Percentiles rank a stretch among this genome's conserved stretches.
Evolutionary conservation across 2,113 vertebrate genomes (phyloP).

Genomic region (Tachysurus vachellii): DNA sequence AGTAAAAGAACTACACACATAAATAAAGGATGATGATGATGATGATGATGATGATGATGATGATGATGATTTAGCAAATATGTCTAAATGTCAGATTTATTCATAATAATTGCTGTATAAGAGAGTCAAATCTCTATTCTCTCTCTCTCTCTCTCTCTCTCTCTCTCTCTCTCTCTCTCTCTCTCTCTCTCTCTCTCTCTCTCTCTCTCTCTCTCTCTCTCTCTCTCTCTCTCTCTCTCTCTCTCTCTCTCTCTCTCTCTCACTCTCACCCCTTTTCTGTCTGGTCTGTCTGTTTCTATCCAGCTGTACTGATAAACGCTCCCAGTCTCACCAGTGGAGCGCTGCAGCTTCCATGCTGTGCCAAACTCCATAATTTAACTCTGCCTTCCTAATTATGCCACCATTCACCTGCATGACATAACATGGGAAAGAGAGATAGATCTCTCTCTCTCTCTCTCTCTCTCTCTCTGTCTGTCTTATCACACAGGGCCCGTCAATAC

Average conservation of each 20-base stretch:
- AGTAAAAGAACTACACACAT: no score
- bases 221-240: not conserved
- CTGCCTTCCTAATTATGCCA: conserved; percentile 57
- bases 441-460: conserved; percentile 21
- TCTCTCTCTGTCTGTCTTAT: conserved; percentile 47
- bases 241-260: not conserved
- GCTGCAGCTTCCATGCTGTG: conserved; percentile 7
- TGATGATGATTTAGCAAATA: no score
- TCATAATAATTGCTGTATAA: no score
- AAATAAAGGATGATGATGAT: no score
- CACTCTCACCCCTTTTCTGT: not conserved
- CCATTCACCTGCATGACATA: conserved; percentile 51
- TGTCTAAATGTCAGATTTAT: no score
- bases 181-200: no score
- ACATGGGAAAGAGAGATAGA: conserved; percentile 10
- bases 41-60: no score
- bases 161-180: no score
- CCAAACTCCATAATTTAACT: conserved; percentile 44
- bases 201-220: no score
- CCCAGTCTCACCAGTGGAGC: conserved; percentile 30
- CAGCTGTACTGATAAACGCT: conserved; percentile 36
- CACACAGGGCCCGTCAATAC: conserved; percentile 65
- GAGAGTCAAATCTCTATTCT: no score
- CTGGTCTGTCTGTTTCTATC: conserved; percentile 9
- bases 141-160: no score